Base-by-base conservation (phyloP, 2,797 vertebrate genomes). In the Nannoperca australis region DNA sequence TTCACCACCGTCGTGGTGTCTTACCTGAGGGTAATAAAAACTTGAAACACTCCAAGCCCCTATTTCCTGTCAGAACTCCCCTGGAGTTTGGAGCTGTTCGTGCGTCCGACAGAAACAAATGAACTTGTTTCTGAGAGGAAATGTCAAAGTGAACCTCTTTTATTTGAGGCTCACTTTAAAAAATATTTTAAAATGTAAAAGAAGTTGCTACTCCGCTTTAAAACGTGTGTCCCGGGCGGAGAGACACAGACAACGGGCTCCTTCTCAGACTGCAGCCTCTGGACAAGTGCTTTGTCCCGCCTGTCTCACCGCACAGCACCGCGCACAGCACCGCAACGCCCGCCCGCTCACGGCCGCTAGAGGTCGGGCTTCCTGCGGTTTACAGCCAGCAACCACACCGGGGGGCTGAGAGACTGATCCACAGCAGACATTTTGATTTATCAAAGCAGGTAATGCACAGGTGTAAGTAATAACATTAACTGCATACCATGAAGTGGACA, bases 271-370 rank as follows among this genome's bases (percentile, higher is more conserved):
- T 0, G 24, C 67, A 12, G 51, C 61, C 69, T 58, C 47, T 45
- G 54, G 82, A 71, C 88, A 80, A 88, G 83, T 71, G 86, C 83
- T 83, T 80, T 79, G 89, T 90, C 83, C 85, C 85, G 83, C 90
- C 79, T 51, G 79, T 79, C 63, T 73, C 51, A 17, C 70, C 62
- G 73, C 47, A 44, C 61, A 20, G 47, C 78, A 56, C 71, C 62
- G 55, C 62, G 73, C 45, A 47, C 56, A 15, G 42, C 78, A 54
- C 71, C 65, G 17, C 54, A 2, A 1, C 81, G 62, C 58, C 58
- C 13, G 17, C 64, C 15, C 14, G 17, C 0, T n/a, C 24, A 5
- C 51, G 0, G 0, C 88, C 92, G 73, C 89, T 53, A 81, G 90
- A 76, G 91, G 90, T 11, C 90, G 38, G n/a, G 5, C 69, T 88